Evolutionary conservation across 2,797 vertebrate genomes (phyloP).

Genomic region (Ispidina lecontei): DNA sequence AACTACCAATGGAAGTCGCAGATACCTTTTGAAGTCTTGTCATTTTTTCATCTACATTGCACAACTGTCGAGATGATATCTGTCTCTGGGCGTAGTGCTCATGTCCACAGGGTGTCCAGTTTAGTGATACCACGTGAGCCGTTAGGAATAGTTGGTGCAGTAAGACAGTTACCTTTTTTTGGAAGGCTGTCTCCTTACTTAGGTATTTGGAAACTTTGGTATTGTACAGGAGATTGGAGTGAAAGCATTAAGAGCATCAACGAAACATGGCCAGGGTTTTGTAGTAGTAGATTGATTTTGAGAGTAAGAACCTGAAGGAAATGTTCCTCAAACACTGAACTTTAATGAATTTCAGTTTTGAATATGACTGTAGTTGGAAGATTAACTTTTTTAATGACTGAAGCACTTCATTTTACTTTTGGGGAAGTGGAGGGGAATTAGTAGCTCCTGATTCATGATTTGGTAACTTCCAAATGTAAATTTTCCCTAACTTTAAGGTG

Average conservation of each 20-base stretch:
- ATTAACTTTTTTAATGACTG: accelerated
- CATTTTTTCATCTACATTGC: neutral
- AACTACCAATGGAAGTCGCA: neutral
- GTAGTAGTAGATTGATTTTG: neutral
- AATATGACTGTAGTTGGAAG: neutral
- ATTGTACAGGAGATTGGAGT: neutral
- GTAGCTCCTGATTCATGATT: neutral
- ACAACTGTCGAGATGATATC: neutral
- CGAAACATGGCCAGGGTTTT: neutral
- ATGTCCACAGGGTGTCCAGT: neutral
- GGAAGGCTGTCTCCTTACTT: neutral
- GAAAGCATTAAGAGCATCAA: neutral
- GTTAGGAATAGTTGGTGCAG: neutral
- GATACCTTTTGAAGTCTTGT: neutral
- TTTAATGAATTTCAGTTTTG: neutral
- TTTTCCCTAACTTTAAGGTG: neutral
- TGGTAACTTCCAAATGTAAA: neutral
- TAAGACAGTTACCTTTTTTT: neutral
- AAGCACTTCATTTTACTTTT: neutral
- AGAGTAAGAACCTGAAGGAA: neutral
- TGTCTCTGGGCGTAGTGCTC: neutral
- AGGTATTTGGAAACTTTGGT: neutral
- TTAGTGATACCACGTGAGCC: neutral
- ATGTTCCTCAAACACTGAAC: neutral
- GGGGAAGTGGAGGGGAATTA: neutral